Conservation (phyloP, 2,888 invertebrate genomes). For the Drosophila differens region DNA sequence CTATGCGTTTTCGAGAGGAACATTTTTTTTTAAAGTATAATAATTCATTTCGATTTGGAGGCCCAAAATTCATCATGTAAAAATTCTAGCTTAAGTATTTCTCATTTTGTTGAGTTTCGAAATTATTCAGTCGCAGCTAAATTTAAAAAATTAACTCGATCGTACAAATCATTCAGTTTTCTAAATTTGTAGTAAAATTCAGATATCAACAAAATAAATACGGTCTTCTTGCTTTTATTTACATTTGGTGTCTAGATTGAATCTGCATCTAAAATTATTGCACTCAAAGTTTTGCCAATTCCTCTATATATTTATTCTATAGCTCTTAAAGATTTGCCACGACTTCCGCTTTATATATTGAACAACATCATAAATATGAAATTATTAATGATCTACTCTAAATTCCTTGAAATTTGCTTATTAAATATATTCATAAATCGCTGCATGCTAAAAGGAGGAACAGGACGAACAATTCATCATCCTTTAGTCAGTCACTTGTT, state of each 20-base stretch:
- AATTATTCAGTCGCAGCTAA: no score
- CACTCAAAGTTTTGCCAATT: neutral
- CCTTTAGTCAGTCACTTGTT: constrained; percentile 19
- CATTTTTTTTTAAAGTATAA: neutral
- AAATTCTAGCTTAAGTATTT: no score
- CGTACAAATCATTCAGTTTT: no score
- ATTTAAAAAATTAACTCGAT: no score
- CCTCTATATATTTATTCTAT: neutral
- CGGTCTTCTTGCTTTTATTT: neutral
- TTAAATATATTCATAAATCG: neutral
- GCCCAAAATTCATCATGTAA: no score
- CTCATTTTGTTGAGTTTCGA: no score
- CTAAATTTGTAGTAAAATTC: no score
- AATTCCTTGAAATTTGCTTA: neutral
- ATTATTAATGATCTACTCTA: neutral
- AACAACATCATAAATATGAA: neutral
- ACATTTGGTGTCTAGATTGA: neutral
- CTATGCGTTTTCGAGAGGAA: neutral
- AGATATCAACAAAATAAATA: no score
- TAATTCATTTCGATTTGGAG: no score
- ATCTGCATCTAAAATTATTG: neutral
- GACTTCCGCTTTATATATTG: neutral
- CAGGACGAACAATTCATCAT: constrained; percentile 36
- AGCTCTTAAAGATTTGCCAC: neutral
- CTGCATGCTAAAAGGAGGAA: neutral